A percentile compares a stretch with the other conserved stretches of the same genome.
Evolutionary conservation across 2,888 invertebrate species (phyloP).

Genomic region (Monochamus alternatus): DNA sequence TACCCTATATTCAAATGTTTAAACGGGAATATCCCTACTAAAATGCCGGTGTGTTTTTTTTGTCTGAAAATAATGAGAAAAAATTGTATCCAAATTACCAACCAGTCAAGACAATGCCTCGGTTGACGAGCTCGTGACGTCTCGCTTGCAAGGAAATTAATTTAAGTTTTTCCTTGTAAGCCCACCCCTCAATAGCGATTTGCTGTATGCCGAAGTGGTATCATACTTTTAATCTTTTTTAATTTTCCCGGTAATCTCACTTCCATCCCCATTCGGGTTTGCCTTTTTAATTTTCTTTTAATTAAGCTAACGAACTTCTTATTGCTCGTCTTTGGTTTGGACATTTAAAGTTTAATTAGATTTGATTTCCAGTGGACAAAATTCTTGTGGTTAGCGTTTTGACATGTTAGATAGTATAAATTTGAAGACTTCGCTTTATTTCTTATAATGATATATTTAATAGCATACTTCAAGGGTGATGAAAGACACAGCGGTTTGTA

Average conservation of each 20-base stretch:
- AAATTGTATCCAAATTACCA: not conserved
- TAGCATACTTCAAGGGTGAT: too few species aligned
- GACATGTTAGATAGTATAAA: not conserved
- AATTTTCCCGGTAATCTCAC: conserved; percentile 11
- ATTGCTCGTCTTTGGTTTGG: not conserved
- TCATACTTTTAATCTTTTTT: conserved; percentile 23
- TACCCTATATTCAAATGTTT: too few species aligned
- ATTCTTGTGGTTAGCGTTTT: not conserved
- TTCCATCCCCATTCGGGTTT: not conserved
- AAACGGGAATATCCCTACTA: too few species aligned
- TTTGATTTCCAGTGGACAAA: not conserved
- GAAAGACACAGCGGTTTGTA: too few species aligned
- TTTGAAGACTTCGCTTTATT: too few species aligned
- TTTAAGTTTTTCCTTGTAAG: not conserved
- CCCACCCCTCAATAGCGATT: not conserved
- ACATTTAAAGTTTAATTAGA: conserved; percentile 15
- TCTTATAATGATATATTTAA: too few species aligned
- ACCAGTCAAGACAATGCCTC: not conserved
- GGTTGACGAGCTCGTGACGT: not conserved
- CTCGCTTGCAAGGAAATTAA: not conserved
- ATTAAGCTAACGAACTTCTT: conserved; percentile 28
- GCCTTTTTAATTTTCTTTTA: conserved; percentile 24
- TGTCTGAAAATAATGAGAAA: too few species aligned
- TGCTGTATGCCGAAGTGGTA: conserved; percentile 5
- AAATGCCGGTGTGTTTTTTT: too few species aligned